Conservation (phyloP, 92 coral and sea anemone species). For the Virgularia gustaviana region DNA sequence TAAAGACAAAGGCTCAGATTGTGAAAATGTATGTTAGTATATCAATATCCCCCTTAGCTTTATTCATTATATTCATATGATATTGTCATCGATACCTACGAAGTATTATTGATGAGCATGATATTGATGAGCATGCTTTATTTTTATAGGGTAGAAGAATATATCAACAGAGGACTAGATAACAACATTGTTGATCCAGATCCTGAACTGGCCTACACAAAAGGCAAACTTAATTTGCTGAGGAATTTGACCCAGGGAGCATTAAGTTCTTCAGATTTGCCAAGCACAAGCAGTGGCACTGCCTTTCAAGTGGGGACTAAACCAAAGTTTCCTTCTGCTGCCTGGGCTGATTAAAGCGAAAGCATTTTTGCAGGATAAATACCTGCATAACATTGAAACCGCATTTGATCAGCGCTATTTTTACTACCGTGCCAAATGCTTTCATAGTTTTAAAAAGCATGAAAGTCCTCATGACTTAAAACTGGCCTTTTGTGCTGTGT, state of each 20-base stretch:
- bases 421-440: slow-evolving; percentile 31
- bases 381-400: slow-evolving; percentile 25
- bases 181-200: slow-evolving; percentile 27
- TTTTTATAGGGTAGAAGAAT: slow-evolving; percentile 50
- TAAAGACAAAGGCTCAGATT: too few relatives aligned
- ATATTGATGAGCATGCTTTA: too few relatives aligned
- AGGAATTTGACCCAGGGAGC: too few relatives aligned
- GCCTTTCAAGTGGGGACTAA: too few relatives aligned
- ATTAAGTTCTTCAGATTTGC: too few relatives aligned
- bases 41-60: too few relatives aligned
- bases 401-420: slow-evolving; percentile 31
- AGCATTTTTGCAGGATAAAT: slow-evolving; percentile 21
- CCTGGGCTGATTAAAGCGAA: slow-evolving; percentile 35
- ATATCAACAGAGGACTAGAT: background rate
- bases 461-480: slow-evolving; percentile 35
- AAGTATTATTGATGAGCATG: too few relatives aligned
- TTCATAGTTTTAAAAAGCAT: slow-evolving; percentile 41
- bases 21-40: too few relatives aligned
- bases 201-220: slow-evolving; percentile 18
- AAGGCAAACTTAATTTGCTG: slow-evolving; percentile 22
- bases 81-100: too few relatives aligned
- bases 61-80: too few relatives aligned
- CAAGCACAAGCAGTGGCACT: too few relatives aligned
- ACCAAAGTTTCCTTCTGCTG: too few relatives aligned
- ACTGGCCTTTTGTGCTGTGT: slow-evolving; percentile 41